These are phyloP conservation scores for Leptarthrus brevirostris DNA, from an alignment of 2,888 invertebrate species.

Conservation along the genomic window DNA sequence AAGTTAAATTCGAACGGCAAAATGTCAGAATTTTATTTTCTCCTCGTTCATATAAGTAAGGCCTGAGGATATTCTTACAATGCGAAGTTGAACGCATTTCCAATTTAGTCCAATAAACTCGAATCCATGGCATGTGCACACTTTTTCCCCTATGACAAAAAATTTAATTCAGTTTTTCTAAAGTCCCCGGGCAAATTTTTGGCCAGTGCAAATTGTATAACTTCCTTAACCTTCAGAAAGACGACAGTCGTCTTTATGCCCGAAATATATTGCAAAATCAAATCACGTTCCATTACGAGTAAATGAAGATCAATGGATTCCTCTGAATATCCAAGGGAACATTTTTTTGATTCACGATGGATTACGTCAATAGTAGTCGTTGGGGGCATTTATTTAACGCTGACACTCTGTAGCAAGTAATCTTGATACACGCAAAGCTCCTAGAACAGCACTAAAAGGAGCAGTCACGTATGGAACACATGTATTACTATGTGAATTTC, in stretches of 20 bases:
- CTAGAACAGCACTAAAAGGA: neutral
- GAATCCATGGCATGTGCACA: too few species aligned
- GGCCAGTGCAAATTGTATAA: conserved; percentile 34
- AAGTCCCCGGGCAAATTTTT: neutral
- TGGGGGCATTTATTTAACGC: conserved; percentile 37
- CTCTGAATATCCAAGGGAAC: conserved; percentile 9
- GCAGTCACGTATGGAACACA: conserved; percentile 27
- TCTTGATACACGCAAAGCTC: neutral
- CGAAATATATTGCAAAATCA: conserved; percentile 49
- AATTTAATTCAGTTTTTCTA: neutral
- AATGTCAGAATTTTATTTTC: too few species aligned
- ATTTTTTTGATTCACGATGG: conserved; percentile 36
- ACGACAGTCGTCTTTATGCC: conserved; percentile 4
- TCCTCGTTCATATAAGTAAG: too few species aligned
- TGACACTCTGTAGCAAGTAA: conserved; percentile 5
- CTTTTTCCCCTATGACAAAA: neutral
- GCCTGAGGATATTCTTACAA: too few species aligned
- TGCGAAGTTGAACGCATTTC: too few species aligned
- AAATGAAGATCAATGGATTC: conserved; percentile 54
- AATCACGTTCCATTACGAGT: conserved; percentile 54
- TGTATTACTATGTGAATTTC: neutral
- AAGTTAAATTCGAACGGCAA: too few species aligned
- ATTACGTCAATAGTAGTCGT: conserved; percentile 42
- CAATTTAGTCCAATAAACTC: too few species aligned
- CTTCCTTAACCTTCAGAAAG: conserved; percentile 25